Evolutionary conservation across 2,888 invertebrate genomes (phyloP), one percentile per base, ranked within the genome.

Genomic region (Zeuzera pyrina): DNA sequence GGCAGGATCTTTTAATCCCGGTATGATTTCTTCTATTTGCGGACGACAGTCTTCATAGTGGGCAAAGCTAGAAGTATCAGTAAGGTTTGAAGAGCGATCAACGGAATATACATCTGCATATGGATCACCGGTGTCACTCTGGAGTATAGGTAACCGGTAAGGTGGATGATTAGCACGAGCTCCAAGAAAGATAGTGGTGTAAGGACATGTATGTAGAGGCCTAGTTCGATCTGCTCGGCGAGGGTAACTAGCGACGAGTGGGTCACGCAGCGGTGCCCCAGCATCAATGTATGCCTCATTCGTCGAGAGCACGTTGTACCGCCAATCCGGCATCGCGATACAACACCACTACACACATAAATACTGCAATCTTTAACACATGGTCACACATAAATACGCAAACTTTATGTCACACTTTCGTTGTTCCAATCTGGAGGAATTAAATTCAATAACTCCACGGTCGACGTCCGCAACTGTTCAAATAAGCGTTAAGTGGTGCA

Each of bases 261-360:
- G 81, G 47, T 74, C 78, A 29, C 62, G 57, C 38, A 58, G 56
- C 12, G 67, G 56, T 26, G 58, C 65, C 38, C 68, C 71, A 38
- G 61, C 65, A 43, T 73, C 68, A 43, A 78, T 67, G 51, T 72
- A 81, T 51, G 83, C 83, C 66, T 84, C 84, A 62, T 77, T 83
- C 52, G 84, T 81, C 47, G 84, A 84, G 52, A 84, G 64, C 53
- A 84, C 81, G 67, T 84, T 84, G 73, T 84, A 81, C 48, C 84
- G 77, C 84, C 84, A 84, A 61, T 84, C 84, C 49, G 84, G 84
- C 84, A 84, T 84, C 50, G 64, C 74, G 58, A 48, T 62, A 52
- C 48, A 57, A 51, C 59, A 72, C 62, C 77, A 79, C 78, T 67
- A 78, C 79, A 55, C 56, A 42, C 45, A 48, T 39, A 45, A 44